phyloP scores from a whole-genome alignment of 1,140 invertebrate genomes.

The Archivesica marissinica region DNA sequence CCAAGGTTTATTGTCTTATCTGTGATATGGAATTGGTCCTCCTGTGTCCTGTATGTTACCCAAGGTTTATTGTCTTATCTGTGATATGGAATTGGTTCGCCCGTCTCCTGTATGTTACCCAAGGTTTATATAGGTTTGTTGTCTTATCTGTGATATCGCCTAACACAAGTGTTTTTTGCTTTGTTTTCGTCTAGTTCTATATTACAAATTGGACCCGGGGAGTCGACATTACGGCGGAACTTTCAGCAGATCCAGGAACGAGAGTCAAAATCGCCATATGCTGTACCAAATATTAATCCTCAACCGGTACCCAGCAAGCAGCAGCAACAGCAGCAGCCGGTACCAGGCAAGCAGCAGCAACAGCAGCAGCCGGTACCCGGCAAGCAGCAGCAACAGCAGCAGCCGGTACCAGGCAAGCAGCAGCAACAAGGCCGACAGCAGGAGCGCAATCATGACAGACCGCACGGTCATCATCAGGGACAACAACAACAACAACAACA shows the following conservation, averaged over 20 bases:
- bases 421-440: conserved; percentile 63
- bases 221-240: conserved; percentile 83
- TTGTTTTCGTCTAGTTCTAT: conserved; percentile 78
- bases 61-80: too few species aligned
- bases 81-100: too few species aligned
- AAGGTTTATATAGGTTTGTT: too few species aligned
- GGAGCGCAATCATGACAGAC: conserved; percentile 37
- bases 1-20: too few species aligned
- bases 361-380: conserved; percentile 63
- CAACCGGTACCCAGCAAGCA: conserved; percentile 64
- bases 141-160: too few species aligned
- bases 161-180: too few species aligned
- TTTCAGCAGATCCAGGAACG: conserved; percentile 97
- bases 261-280: conserved; percentile 74
- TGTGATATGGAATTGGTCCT: too few species aligned
- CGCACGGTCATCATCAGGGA: conserved; percentile 58
- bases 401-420: conserved; percentile 60
- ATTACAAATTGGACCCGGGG: conserved; percentile 82
- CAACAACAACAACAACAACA: conserved; percentile 62
- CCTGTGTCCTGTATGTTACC: too few species aligned
- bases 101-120: too few species aligned
- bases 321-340: conserved; percentile 68
- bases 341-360: conserved; percentile 60
- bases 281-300: conserved; percentile 55
- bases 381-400: conserved; percentile 69